Evolutionary conservation across 2,113 vertebrate species (phyloP), one percentile per base, ranked within the genome.

Genomic region (Prochilodus magdalenae): DNA sequence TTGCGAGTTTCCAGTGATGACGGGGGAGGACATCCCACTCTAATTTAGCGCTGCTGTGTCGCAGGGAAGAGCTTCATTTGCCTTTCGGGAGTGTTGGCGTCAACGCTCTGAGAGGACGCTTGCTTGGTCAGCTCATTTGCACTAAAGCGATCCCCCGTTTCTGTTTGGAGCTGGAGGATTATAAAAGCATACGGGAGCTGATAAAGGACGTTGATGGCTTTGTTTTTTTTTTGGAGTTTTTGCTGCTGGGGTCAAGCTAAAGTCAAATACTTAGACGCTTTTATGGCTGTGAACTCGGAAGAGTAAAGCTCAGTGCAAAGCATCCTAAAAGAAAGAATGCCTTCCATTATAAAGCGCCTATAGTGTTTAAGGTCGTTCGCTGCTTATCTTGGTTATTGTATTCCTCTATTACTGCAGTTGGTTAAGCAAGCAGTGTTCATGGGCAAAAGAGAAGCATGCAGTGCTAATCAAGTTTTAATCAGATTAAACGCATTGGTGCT

Each of bases 21-120:
- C 18, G 53, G 69, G 67, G 77, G 77, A 60, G 77, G 77, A 60
- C 59, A 47, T 49, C 53, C 66, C 36, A 60, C 55, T 79, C 67
- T 79, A 79, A 79, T 79, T 79, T 59, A 79, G 44, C 33, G 22
- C 66, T 29, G n/a, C 26, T 72, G 27, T 79, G 36, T 72, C 77
- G 60, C 36, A 62, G 66, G 77, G 77, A 67, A 59, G 33, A 7
- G 24, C 59, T 79, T 79, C 77, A 49, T 71, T 47, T 79, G 53
- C 33, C 14, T 79, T 71, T 79, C 44, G 18, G 24, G 55, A 26
- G 24, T n/a, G 44, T 14, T 47, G 53, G 27, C 16, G 59, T 4
- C 16, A 16, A 11, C 26, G 49, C 55, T 33, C 29, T 12, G 27
- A 75, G 53, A 55, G 55, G 27, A 55, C 51, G 47, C 69, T 36